Base-by-base conservation (phyloP, 2,113 vertebrate species). In the Crypturellus undulatus region DNA sequence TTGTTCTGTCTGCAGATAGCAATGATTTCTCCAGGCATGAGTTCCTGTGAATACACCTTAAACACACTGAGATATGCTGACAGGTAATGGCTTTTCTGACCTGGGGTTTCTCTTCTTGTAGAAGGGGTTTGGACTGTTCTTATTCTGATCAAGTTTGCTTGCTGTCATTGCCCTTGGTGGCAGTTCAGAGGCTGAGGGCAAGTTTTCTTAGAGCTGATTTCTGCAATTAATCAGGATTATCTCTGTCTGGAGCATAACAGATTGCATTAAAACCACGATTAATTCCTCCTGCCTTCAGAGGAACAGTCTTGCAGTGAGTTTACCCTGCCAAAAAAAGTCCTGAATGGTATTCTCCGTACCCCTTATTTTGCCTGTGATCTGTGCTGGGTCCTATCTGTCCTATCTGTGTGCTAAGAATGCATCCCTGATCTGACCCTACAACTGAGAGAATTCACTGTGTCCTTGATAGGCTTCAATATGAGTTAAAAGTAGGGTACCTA, bases 21-120 rank as follows among this genome's bases (percentile, higher is more conserved):
- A 32, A 99, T 99, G 99, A 99, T 99, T 93, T 99, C 99, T 71
- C 99, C 99, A 25, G 98, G 99, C 79, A 99, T 99, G 98, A 96
- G 92, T 89, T 99, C 99, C 14, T 99, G 99, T 90, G 99, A 99
- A 87, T 99, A 99, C 79, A 99, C 99, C 24, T 98, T 99, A 96
- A 99, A 99, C 95, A 99, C 99, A 3, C 97, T 99, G 89, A 98
- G 99, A 96, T 99, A 99, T 2, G 99, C 99, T 87, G 99, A 99
- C 98, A 99, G 99, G 99, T 99, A 98, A 92, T 70, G 72, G 47
- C 58, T 64, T 80, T 91, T 89, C 81, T 84, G 34, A 87, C 58
- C 19, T 81, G 72, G 21, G 75, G 10, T 19, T 91, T 80, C 38
- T 75, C 34, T 20, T 76, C 6, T 25, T 32, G 71, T 32, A 52